Conservation (phyloP, 1,140 invertebrate species). For the Artemia franciscana region DNA sequence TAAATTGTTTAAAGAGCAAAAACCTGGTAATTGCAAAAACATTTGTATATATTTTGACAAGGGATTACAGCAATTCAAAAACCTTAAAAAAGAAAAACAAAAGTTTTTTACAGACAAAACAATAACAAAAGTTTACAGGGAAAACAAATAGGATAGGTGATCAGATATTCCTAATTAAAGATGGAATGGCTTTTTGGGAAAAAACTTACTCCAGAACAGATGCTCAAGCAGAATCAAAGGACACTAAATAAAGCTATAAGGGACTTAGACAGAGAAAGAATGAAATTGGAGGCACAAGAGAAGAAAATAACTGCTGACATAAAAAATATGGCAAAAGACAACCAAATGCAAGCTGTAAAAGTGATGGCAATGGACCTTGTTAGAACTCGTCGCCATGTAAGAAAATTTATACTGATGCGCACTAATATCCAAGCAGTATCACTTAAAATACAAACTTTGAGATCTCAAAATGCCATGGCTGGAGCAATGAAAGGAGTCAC, state of each 20-base stretch:
- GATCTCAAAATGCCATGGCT: conserved; percentile 98
- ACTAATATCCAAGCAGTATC: conserved; percentile 98
- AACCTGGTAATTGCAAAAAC: too few species aligned
- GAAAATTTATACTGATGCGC: conserved; percentile 99
- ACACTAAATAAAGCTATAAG: conserved; percentile 97
- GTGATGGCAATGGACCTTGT: conserved; percentile 99
- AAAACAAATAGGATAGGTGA: too few species aligned
- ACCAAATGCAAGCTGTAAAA: conserved; percentile 99
- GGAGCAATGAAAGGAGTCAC: conserved; percentile 99
- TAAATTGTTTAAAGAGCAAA: too few species aligned
- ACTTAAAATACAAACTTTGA: conserved; percentile 90
- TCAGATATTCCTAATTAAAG: too few species aligned
- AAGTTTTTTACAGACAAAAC: too few species aligned
- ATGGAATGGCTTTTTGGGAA: conserved; percentile 95
- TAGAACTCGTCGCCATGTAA: conserved; percentile 73
- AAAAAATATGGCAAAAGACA: conserved; percentile 96
- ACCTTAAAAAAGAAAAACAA: too few species aligned
- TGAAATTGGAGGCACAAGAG: conserved; percentile 94
- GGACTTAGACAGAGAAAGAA: conserved; percentile 77
- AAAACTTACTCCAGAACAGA: conserved; percentile 85
- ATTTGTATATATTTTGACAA: too few species aligned
- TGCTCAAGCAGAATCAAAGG: conserved; percentile 92
- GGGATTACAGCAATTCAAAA: too few species aligned
- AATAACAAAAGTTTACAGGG: too few species aligned
- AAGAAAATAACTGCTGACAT: conserved; percentile 97